These are phyloP conservation scores for Nephrocerus scutellatus DNA, from an alignment of 2,888 invertebrate species.

Conservation along the genomic window DNA sequence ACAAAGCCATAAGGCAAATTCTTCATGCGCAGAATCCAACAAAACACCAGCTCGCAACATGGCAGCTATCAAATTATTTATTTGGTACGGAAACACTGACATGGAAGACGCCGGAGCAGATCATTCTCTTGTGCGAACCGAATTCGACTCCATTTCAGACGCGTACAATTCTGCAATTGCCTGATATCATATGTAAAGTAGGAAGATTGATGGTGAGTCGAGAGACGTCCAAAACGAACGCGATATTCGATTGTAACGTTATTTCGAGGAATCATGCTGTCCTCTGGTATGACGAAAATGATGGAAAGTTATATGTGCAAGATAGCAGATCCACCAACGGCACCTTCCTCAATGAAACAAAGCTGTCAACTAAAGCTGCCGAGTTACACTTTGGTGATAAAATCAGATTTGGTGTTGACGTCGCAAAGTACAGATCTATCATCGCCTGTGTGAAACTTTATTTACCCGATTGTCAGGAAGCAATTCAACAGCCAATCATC, in stretches of 20 bases:
- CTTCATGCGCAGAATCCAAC: too few species aligned
- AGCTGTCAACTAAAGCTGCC: slow-evolving; percentile 73
- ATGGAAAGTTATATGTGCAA: slow-evolving; percentile 81
- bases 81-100: too few species aligned
- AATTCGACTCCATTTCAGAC: slow-evolving; percentile 88
- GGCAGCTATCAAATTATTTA: too few species aligned
- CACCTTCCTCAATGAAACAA: slow-evolving; percentile 94
- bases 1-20: too few species aligned
- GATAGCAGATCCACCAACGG: slow-evolving; percentile 99
- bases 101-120: too few species aligned
- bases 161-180: slow-evolving; percentile 41
- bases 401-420: slow-evolving; percentile 98
- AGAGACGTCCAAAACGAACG: slow-evolving; percentile 82
- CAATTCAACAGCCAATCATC: too few species aligned
- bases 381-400: slow-evolving; percentile 95
- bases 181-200: slow-evolving; percentile 60
- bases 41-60: too few species aligned
- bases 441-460: slow-evolving; percentile 88
- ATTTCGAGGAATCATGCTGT: slow-evolving; percentile 96
- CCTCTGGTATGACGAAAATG: slow-evolving; percentile 81
- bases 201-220: slow-evolving; percentile 93
- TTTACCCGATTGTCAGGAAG: slow-evolving; percentile 92
- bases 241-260: slow-evolving; percentile 99
- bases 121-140: slow-evolving; percentile 81
- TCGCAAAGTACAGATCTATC: slow-evolving; percentile 92